phyloP scores from a whole-genome alignment of 2,113 vertebrate species.

The Anguilla japonica region DNA sequence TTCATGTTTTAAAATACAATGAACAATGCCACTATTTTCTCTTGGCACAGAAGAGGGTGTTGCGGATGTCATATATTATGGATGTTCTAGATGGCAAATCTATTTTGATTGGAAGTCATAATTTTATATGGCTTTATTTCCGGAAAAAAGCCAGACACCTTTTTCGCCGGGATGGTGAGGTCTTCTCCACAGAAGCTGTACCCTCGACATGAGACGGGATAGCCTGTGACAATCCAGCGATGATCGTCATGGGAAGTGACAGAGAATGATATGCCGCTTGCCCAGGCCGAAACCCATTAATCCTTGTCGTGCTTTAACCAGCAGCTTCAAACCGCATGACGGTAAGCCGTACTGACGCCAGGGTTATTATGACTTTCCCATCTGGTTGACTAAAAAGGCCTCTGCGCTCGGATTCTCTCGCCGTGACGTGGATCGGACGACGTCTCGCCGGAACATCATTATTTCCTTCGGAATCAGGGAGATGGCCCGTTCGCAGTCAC shows the following conservation, averaged over 20 bases:
- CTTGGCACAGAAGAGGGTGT: not conserved
- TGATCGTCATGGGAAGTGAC: slow-evolving; percentile 20
- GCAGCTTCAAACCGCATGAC: slow-evolving; percentile 39
- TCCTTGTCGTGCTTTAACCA: slow-evolving; percentile 16
- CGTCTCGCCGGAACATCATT: slow-evolving; percentile 48
- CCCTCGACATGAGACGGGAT: not conserved
- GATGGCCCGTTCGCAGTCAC: slow-evolving; percentile 53
- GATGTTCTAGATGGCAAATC: not conserved
- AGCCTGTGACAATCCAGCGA: slow-evolving; percentile 4
- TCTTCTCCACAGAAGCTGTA: not conserved
- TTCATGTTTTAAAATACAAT: not conserved
- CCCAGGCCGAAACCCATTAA: slow-evolving; percentile 22
- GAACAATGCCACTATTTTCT: not conserved
- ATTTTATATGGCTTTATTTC: not conserved
- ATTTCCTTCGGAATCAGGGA: slow-evolving; percentile 61
- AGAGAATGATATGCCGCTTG: slow-evolving; percentile 17
- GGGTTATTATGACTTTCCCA: slow-evolving; percentile 56
- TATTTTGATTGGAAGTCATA: not conserved
- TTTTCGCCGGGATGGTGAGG: not conserved
- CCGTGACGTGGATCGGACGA: not conserved
- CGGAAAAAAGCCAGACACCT: not conserved
- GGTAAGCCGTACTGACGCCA: slow-evolving; percentile 52
- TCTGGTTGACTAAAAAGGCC: slow-evolving; percentile 48
- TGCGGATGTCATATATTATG: not conserved
- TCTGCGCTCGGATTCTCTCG: not conserved